Conservation (phyloP, 2,797 vertebrate genomes). For the Falco naumanni region DNA sequence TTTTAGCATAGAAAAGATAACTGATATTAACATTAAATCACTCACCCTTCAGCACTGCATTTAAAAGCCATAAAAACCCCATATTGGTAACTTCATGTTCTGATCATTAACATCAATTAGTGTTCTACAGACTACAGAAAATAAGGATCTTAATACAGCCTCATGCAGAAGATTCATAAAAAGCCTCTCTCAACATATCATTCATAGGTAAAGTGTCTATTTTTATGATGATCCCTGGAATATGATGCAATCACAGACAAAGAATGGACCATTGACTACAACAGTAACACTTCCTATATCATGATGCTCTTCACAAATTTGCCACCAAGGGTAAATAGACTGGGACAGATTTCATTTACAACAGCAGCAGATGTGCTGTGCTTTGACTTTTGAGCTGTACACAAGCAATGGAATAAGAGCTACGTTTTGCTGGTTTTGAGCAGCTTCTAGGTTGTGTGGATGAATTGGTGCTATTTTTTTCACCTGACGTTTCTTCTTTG, state of each 20-base stretch:
- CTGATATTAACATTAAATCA: not conserved
- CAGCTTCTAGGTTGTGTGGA: not conserved
- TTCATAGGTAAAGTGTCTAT: not conserved
- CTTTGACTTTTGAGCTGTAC: not conserved
- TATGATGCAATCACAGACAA: not conserved
- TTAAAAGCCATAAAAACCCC: not conserved
- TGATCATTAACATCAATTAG: conserved; percentile 14
- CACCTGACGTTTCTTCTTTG: not conserved
- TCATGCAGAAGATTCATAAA: not conserved
- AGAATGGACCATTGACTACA: not conserved
- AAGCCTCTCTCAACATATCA: not conserved
- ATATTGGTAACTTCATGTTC: not conserved
- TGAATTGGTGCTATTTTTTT: conserved; percentile 14
- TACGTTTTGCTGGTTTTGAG: not conserved
- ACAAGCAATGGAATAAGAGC: not conserved
- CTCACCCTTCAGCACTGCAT: not conserved
- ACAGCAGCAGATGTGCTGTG: not conserved
- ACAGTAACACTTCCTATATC: not conserved
- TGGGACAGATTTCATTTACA: not conserved
- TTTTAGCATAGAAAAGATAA: not conserved
- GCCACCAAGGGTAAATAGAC: not conserved
- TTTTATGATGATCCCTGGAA: not conserved
- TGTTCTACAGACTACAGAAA: not conserved
- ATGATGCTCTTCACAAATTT: not conserved
- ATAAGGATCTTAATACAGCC: not conserved